Conservation (phyloP, 37 sponge, comb jelly and placozoan species). For the Diacarnus erythraeanus region DNA sequence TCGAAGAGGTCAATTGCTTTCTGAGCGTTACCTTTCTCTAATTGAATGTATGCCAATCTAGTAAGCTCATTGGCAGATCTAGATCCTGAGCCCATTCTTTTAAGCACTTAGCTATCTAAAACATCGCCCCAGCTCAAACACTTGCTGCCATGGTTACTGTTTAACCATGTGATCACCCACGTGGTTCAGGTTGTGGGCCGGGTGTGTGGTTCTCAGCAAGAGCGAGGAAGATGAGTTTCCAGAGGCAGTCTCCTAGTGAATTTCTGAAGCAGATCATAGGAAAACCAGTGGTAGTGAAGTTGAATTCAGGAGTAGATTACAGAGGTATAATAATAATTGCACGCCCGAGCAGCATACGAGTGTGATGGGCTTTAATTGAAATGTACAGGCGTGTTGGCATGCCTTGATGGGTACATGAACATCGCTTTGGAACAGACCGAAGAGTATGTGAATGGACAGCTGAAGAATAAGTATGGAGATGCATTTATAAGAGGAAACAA, state of each 20-base stretch:
- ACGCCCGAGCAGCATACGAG: too few relatives aligned
- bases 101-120: too few relatives aligned
- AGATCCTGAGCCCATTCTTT: too few relatives aligned
- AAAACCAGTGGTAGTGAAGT: conserved; percentile 94
- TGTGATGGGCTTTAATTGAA: conserved; percentile 19
- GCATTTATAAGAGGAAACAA: conserved; percentile 99
- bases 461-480: conserved; percentile 99
- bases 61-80: conserved; percentile 24
- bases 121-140: neutral
- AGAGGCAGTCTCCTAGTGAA: conserved; percentile 94
- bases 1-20: conserved; percentile 55
- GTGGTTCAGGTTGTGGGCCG: too few relatives aligned
- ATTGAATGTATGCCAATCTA: conserved; percentile 25
- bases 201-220: neutral
- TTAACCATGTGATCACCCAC: neutral
- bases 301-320: conserved; percentile 98
- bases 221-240: conserved; percentile 11
- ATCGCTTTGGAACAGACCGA: conserved; percentile 99
- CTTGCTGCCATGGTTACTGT: neutral
- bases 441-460: conserved; percentile 97
- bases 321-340: conserved; percentile 70
- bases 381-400: conserved; percentile 78
- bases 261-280: conserved; percentile 98
- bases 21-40: conserved; percentile 48
- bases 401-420: conserved; percentile 98